Evolutionary conservation across 2,888 invertebrate species (phyloP).

Genomic region (Eucera pruinosa): DNA sequence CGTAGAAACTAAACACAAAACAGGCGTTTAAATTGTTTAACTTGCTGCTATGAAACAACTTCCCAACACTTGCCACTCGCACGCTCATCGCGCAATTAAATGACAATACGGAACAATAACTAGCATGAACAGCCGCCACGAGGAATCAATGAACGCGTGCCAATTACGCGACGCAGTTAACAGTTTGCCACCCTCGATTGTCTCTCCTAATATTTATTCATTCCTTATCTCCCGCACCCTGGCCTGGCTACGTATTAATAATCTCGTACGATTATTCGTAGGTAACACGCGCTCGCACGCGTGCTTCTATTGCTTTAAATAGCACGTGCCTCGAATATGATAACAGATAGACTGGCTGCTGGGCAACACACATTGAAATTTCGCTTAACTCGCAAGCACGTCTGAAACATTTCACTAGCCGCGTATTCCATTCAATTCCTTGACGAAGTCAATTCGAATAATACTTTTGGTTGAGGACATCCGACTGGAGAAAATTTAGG

Average conservation of each 20-base stretch:
- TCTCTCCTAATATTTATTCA: constrained; percentile 17
- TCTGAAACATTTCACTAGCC: constrained; percentile 3
- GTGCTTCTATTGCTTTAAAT: constrained; percentile 33
- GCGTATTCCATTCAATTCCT: constrained; percentile 5
- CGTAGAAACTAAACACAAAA: too few relatives aligned
- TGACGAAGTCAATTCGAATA: constrained; percentile 2
- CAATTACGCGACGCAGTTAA: constrained; percentile 15
- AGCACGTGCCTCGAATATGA: constrained; percentile 37
- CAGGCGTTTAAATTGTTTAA: too few relatives aligned
- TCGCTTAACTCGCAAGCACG: neutral
- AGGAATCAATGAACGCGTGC: neutral
- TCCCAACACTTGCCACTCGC: neutral
- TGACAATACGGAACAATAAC: neutral
- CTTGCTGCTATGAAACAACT: neutral
- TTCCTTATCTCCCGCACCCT: constrained; percentile 11
- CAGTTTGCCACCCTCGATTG: neutral
- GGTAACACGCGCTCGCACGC: neutral
- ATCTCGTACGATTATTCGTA: constrained; percentile 1
- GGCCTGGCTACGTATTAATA: constrained; percentile 8
- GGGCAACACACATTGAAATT: neutral
- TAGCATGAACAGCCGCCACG: neutral
- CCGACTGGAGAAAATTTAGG: neutral
- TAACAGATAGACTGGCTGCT: constrained; percentile 1
- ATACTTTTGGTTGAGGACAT: neutral
- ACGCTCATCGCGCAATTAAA: constrained; percentile 6